Percentiles rank a stretch among this genome's conserved stretches.
These are phyloP conservation scores for Limonius californicus DNA, from an alignment of 1,140 invertebrate species.

Conservation along the genomic window DNA sequence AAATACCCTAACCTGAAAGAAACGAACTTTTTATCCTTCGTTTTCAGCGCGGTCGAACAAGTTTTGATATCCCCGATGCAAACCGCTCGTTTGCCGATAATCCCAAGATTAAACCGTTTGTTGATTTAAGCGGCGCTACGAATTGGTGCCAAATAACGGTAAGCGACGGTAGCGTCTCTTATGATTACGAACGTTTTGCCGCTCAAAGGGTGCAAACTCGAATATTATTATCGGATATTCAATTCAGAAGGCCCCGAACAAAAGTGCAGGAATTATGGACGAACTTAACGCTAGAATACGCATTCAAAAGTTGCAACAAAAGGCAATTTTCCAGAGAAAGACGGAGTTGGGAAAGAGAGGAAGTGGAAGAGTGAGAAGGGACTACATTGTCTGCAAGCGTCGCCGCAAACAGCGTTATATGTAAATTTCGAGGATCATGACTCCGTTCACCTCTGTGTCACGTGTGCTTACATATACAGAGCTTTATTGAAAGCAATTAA, in stretches of 20 bases:
- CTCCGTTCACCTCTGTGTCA: conserved; percentile 7
- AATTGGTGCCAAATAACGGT: conserved; percentile 17
- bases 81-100: neutral
- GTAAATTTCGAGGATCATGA: conserved; percentile 20
- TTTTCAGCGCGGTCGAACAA: conserved; percentile 10
- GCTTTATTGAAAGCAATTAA: conserved; percentile 28
- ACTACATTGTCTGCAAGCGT: conserved; percentile 12
- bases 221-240: conserved; percentile 21
- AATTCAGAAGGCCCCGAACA: conserved; percentile 14
- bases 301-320: conserved; percentile 26
- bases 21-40: conserved; percentile 18
- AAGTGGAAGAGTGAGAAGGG: conserved; percentile 9
- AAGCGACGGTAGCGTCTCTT: too few species aligned
- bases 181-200: conserved; percentile 12
- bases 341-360: too few species aligned
- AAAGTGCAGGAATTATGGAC: conserved; percentile 22
- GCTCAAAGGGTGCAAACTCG: conserved; percentile 13
- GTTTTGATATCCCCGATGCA: conserved; percentile 18
- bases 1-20: conserved; percentile 21
- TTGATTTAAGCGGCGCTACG: conserved; percentile 17
- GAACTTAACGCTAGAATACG: conserved; percentile 11
- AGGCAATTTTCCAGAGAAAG: conserved; percentile 20
- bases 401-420: conserved; percentile 19
- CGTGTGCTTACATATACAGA: conserved; percentile 23
- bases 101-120: conserved; percentile 16